Conservation (phyloP, 2,888 invertebrate species). For the Leptopilina myrica region DNA sequence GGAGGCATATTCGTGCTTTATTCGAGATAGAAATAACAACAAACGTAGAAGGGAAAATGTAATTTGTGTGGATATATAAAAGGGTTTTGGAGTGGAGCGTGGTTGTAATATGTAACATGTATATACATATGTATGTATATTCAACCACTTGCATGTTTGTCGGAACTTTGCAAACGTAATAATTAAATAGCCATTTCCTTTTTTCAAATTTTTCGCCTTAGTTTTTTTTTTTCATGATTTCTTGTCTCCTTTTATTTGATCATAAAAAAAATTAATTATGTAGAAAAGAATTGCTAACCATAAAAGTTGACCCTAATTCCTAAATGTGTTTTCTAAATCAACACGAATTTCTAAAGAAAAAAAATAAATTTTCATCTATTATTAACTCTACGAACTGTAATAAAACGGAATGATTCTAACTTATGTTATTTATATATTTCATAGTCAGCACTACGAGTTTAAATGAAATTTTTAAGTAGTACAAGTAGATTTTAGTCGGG, state of each 20-base stretch:
- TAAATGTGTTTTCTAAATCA: no score
- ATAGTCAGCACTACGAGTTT: no score
- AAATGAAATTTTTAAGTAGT: no score
- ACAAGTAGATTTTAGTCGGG: no score
- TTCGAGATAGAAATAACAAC: constrained; percentile 1
- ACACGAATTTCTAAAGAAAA: no score
- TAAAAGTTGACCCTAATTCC: no score
- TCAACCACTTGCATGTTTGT: neutral
- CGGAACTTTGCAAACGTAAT: neutral
- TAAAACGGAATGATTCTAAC: no score
- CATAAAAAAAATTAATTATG: neutral
- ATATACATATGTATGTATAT: neutral
- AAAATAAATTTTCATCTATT: no score
- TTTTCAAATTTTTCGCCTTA: neutral
- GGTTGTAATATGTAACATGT: neutral
- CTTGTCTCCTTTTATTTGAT: neutral
- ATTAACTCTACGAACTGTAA: no score
- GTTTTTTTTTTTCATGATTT: neutral
- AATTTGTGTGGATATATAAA: constrained; percentile 8
- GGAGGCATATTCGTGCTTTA: neutral
- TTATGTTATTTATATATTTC: no score
- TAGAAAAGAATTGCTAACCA: neutral
- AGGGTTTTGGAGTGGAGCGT: neutral
- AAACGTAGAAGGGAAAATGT: neutral
- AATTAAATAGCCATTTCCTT: constrained; percentile 1